phyloP scores from a whole-genome alignment of 2,888 invertebrate genomes.

The Andricus curvator region DNA sequence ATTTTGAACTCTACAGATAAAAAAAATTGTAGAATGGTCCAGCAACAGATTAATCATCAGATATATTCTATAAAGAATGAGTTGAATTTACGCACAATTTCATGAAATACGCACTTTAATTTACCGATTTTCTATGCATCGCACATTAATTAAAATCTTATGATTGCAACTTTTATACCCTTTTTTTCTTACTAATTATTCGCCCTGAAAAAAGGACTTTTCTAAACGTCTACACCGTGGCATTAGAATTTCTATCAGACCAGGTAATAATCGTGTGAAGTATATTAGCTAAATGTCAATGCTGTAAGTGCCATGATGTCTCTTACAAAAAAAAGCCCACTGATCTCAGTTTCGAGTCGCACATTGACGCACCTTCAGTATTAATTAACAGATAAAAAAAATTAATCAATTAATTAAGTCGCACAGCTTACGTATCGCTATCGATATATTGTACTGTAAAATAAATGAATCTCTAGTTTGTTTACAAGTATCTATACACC shows the following conservation, averaged over 20 bases:
- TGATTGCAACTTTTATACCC: constrained; percentile 24
- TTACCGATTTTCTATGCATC: constrained; percentile 24
- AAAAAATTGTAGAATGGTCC: neutral
- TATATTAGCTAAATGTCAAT: constrained; percentile 39
- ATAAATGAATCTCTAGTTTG: constrained; percentile 54
- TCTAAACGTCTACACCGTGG: constrained; percentile 41
- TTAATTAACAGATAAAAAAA: constrained; percentile 24
- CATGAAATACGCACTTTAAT: constrained; percentile 31
- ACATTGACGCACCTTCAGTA: constrained; percentile 36
- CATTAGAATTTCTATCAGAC: constrained; percentile 32
- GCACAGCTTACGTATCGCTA: constrained; percentile 37
- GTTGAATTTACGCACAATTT: constrained; percentile 33
- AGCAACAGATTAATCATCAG: neutral
- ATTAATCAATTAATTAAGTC: constrained; percentile 25
- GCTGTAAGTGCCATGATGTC: constrained; percentile 40
- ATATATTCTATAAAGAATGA: constrained; percentile 21
- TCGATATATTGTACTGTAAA: constrained; percentile 34
- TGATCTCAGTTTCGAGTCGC: constrained; percentile 27
- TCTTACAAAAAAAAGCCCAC: constrained; percentile 11
- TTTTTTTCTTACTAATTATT: constrained; percentile 14
- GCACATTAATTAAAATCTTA: constrained; percentile 8
- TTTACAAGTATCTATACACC: constrained; percentile 45
- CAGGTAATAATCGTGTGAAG: constrained; percentile 32
- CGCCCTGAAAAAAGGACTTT: constrained; percentile 26
- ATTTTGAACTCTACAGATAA: constrained; percentile 2